Conservation (phyloP, 1,140 invertebrate species). For the Stegodyphus mimosarum region DNA sequence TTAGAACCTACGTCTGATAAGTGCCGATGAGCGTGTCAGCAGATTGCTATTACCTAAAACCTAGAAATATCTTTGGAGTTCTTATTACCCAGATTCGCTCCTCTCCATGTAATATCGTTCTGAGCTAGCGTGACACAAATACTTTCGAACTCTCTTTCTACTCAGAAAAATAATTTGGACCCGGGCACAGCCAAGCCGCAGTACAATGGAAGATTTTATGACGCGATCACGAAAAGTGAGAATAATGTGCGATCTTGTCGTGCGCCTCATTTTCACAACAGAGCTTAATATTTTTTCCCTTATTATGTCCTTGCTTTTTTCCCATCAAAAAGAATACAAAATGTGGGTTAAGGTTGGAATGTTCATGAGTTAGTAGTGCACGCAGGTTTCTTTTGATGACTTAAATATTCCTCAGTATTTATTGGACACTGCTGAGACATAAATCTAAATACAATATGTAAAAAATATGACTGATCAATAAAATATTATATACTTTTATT, state of each 20-base stretch:
- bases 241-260: slow-evolving; percentile 9
- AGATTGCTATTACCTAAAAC: slow-evolving; percentile 17
- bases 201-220: slow-evolving; percentile 42
- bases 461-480: too few species aligned
- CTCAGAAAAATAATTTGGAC: slow-evolving; percentile 41
- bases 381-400: too few species aligned
- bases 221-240: slow-evolving; percentile 17
- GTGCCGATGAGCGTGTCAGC: slow-evolving; percentile 39
- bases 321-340: too few species aligned
- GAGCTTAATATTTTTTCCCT: not conserved
- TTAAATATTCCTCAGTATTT: too few species aligned
- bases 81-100: slow-evolving; percentile 40
- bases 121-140: slow-evolving; percentile 43
- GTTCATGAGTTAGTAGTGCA: too few species aligned
- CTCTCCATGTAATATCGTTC: slow-evolving; percentile 29
- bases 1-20: slow-evolving; percentile 4
- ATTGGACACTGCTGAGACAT: too few species aligned
- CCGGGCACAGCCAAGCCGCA: not conserved
- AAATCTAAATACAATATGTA: too few species aligned
- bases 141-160: slow-evolving; percentile 28
- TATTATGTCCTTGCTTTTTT: not conserved
- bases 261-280: slow-evolving; percentile 6
- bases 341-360: too few species aligned
- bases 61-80: slow-evolving; percentile 35
- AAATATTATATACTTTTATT: too few species aligned